Conservation (phyloP, 2,113 vertebrate genomes). For the Leucopsar rothschildi region DNA sequence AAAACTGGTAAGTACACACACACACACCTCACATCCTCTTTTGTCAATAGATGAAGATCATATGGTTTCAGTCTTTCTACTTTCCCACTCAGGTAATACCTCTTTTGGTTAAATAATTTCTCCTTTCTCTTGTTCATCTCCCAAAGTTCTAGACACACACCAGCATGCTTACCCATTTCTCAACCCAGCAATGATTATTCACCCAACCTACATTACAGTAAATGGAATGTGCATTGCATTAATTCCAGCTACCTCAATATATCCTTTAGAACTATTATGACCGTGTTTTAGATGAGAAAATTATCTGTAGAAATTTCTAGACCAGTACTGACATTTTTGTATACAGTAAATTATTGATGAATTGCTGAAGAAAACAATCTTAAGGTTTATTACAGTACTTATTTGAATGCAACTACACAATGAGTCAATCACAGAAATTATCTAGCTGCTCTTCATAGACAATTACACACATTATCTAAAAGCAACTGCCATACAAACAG, state of each 20-base stretch:
- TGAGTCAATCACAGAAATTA: conserved; percentile 38
- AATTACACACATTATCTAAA: conserved; percentile 68
- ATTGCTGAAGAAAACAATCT: conserved; percentile 40
- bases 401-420: conserved; percentile 56
- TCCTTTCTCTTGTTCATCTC: not conserved
- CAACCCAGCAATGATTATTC: not conserved
- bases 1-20: not conserved
- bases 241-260: not conserved
- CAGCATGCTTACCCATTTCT: not conserved
- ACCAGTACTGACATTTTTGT: not conserved
- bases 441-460: conserved; percentile 61
- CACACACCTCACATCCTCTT: not conserved
- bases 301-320: conserved; percentile 7
- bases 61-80: not conserved
- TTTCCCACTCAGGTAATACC: not conserved
- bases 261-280: not conserved
- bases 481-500: conserved; percentile 21
- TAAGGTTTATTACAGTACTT: conserved; percentile 40
- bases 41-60: not conserved
- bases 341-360: conserved; percentile 53
- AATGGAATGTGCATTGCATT: not conserved
- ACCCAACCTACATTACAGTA: not conserved
- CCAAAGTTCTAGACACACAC: not conserved
- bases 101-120: not conserved
- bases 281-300: not conserved